These are phyloP conservation scores for Papilio polytes DNA, from an alignment of 1,140 invertebrate species.

Conservation along the genomic window DNA sequence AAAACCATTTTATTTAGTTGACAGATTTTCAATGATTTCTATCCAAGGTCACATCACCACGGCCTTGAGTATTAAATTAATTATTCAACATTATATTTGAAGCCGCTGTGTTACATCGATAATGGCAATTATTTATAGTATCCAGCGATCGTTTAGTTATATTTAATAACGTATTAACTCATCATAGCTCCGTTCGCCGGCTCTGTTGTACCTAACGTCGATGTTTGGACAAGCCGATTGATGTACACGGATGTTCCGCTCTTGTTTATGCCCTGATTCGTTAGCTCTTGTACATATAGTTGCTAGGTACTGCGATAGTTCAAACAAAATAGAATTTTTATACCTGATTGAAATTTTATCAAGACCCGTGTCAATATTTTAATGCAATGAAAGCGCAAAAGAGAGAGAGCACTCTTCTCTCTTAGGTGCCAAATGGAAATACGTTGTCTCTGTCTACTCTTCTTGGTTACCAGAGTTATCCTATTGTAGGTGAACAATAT, in stretches of 20 bases:
- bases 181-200: conserved; percentile 44
- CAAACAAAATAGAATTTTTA: not conserved
- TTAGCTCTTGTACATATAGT: conserved; percentile 53
- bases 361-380: too few species aligned
- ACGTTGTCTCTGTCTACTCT: too few species aligned
- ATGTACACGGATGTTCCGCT: conserved; percentile 52
- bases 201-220: conserved; percentile 58
- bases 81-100: conserved; percentile 3
- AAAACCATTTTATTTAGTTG: not conserved
- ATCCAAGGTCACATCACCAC: not conserved
- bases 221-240: conserved; percentile 65
- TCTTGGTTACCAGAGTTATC: too few species aligned
- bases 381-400: too few species aligned
- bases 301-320: conserved; percentile 15
- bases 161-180: conserved; percentile 46
- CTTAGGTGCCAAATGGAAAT: too few species aligned
- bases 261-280: conserved; percentile 47
- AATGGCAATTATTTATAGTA: conserved; percentile 39
- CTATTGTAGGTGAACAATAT: too few species aligned
- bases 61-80: not conserved
- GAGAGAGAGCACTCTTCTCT: too few species aligned
- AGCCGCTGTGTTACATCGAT: conserved; percentile 28
- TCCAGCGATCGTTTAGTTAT: not conserved
- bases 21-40: not conserved
- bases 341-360: too few species aligned